A percentile compares a stretch with the other conserved stretches of the same genome.
Conservation (phyloP, 2,888 invertebrate species). For the Nomada fabriciana region DNA sequence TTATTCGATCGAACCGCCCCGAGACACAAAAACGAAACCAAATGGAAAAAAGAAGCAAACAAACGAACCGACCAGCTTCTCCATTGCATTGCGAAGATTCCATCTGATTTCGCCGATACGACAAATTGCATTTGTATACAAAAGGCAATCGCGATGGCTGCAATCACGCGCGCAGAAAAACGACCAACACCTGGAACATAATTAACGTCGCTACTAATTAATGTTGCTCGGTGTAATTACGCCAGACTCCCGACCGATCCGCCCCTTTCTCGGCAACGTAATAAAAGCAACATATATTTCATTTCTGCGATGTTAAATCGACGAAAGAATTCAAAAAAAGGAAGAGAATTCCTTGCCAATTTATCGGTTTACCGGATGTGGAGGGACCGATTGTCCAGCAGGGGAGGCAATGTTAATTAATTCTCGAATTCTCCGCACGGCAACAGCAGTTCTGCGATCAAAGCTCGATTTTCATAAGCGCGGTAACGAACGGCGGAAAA, state of each 20-base stretch:
- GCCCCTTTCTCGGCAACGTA: background rate
- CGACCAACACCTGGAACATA: slow-evolving; percentile 29
- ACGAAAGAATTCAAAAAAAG: no score
- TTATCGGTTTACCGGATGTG: slow-evolving; percentile 4
- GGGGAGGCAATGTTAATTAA: slow-evolving; percentile 31
- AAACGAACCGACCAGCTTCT: background rate
- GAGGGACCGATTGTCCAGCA: background rate
- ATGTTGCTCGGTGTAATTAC: slow-evolving; percentile 60
- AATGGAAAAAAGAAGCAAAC: background rate
- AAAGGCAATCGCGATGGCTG: slow-evolving; percentile 14
- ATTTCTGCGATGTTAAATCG: no score
- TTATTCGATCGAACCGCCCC: background rate
- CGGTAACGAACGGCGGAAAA: background rate
- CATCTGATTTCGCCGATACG: background rate
- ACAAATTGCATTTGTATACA: background rate
- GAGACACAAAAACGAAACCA: background rate
- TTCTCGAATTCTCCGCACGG: slow-evolving; percentile 8
- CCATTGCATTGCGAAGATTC: background rate
- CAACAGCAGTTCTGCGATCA: background rate
- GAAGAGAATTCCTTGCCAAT: no score
- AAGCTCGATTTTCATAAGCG: background rate
- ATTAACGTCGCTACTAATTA: slow-evolving; percentile 65
- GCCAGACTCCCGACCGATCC: slow-evolving; percentile 29
- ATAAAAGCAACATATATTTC: no score
- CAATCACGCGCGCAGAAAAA: background rate